Evolutionary conservation across 2,797 vertebrate genomes (phyloP), one percentile per base, ranked within the genome.

Genomic region (Crenichthys baileyi): DNA sequence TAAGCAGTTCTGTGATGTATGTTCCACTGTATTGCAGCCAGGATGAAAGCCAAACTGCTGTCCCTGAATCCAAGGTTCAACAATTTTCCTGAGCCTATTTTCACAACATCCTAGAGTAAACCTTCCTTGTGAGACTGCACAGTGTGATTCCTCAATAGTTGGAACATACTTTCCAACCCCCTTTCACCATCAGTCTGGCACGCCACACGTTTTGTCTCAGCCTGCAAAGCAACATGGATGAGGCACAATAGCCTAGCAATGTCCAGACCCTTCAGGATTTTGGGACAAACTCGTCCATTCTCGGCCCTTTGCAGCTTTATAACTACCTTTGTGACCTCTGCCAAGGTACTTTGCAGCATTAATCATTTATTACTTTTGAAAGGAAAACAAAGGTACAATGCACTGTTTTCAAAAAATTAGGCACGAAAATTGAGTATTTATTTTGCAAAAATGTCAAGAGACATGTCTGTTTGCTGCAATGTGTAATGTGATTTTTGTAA

Each of bases 401-500:
- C 41, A 13, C 6, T 5, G 2, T 20, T 39, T 39, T 11, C 9
- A n/a, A 16, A 13, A 50, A 65, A 36, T 12, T 8, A 68, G 22
- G 65, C 65, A 44, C 44, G 22, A 44, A 70, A 75, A 86, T 70
- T 67, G 53, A 12, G 65, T 83, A 78, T 87, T 83, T 84, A 78
- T 39, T 82, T 75, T 74, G 67, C 16, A 2, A 44, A 13, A 72
- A 79, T 75, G 72, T 80, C 75, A 68, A 29, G 72, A 83, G 80
- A 83, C 67, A 58, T 36, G 82, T 72, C 72, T 83, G 79, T 56
- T 76, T 71, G 67, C 83, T 76, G 67, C 71, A 63, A 67, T 77
- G 79, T 75, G 75, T 79, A 77, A 81, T 84, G 73, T 77, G 78
- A 84, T 80, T 85, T 71, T 78, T 29, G 60, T 79, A 78, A 83